phyloP scores from a whole-genome alignment of 2,888 invertebrate genomes.

The Chrysomela aeneicollis region DNA sequence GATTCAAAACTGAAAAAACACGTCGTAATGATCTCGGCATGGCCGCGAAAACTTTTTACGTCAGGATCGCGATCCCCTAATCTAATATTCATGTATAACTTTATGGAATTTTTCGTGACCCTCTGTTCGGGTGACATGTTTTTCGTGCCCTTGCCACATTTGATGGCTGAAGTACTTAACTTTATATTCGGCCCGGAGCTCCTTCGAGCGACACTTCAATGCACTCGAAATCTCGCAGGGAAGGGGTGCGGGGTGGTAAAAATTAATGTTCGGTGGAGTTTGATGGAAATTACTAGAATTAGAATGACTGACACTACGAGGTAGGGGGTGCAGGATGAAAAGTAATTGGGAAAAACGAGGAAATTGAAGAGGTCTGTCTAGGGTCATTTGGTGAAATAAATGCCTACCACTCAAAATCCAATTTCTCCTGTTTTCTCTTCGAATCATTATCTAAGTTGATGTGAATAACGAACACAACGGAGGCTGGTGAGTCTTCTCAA shows the following conservation, averaged over 20 bases:
- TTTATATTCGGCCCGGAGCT: slow-evolving; percentile 42
- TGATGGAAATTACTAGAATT: slow-evolving; percentile 19
- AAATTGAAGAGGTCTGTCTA: neutral
- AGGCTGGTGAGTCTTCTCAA: too few species aligned
- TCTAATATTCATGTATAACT: slow-evolving; percentile 54
- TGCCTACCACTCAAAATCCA: neutral
- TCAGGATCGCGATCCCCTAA: slow-evolving; percentile 44
- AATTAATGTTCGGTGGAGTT: slow-evolving; percentile 18
- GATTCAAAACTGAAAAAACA: slow-evolving; percentile 28
- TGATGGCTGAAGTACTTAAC: slow-evolving; percentile 49
- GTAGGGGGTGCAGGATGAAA: neutral
- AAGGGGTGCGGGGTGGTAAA: neutral
- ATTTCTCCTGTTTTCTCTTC: too few species aligned
- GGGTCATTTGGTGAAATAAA: neutral
- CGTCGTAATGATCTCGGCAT: slow-evolving; percentile 31
- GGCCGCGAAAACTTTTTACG: slow-evolving; percentile 30
- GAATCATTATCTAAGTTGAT: too few species aligned
- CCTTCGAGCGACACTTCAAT: slow-evolving; percentile 43
- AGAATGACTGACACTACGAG: slow-evolving; percentile 7
- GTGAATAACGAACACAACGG: too few species aligned
- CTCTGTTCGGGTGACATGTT: slow-evolving; percentile 47
- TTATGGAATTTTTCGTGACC: slow-evolving; percentile 49
- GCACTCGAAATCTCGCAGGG: slow-evolving; percentile 39
- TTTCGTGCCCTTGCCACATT: slow-evolving; percentile 47
- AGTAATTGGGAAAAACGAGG: neutral